Conservation (phyloP, 2,888 invertebrate genomes). For the Trichacis sp. region DNA sequence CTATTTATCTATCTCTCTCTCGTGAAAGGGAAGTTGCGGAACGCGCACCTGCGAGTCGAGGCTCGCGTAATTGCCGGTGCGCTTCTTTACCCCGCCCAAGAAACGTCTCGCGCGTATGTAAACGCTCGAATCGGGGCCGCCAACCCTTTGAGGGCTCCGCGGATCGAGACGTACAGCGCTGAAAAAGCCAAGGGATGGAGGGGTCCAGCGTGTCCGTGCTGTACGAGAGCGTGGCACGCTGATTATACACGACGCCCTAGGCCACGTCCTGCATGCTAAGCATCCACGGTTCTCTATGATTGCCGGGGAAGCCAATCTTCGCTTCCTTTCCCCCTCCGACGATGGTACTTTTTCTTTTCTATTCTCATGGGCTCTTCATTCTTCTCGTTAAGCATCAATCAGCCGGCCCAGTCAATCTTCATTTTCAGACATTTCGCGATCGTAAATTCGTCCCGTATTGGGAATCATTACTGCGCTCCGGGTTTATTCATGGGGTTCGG, state of each 20-base stretch:
- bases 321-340: conserved; percentile 25
- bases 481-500: too few relatives aligned
- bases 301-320: conserved; percentile 31
- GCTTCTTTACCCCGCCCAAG: conserved; percentile 7
- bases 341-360: conserved; percentile 16
- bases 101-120: background rate
- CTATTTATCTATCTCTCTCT: too few relatives aligned
- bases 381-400: conserved; percentile 2
- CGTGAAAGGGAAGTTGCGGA: background rate
- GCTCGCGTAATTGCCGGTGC: conserved; percentile 13
- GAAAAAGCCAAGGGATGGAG: background rate
- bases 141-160: background rate
- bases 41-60: conserved; percentile 8
- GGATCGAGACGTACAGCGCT: background rate
- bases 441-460: too few relatives aligned
- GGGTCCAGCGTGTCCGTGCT: background rate
- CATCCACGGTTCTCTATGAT: conserved; percentile 45
- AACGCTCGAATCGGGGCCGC: background rate
- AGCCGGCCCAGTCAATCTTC: background rate
- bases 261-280: conserved; percentile 52
- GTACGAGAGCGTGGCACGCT: conserved; percentile 26
- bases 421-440: too few relatives aligned
- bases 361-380: conserved; percentile 2
- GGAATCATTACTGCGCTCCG: too few relatives aligned
- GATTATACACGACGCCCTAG: conserved; percentile 58